phyloP scores from a whole-genome alignment of 2,888 invertebrate genomes.

The Caenorhabditis panamensis region DNA sequence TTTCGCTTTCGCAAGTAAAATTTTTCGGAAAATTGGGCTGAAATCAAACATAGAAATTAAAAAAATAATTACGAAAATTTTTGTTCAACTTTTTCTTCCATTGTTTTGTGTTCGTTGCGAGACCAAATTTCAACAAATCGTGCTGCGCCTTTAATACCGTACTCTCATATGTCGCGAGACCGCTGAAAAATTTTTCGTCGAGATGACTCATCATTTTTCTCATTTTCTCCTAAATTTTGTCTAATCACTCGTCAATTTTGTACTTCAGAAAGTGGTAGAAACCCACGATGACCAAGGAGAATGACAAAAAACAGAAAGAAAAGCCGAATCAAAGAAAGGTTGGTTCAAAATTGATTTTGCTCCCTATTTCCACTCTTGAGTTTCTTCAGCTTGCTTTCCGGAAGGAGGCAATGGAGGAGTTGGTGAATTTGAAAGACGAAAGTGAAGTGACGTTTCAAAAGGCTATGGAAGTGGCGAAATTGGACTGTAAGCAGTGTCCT shows the following conservation, averaged over 20 bases:
- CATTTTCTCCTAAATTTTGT: background rate
- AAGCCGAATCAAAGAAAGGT: conserved; percentile 55
- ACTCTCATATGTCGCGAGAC: too few relatives aligned
- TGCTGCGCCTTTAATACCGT: background rate
- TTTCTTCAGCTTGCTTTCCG: conserved; percentile 54
- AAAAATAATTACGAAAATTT: background rate
- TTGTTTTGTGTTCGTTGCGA: background rate
- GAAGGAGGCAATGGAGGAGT: conserved; percentile 57
- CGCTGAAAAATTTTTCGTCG: too few relatives aligned
- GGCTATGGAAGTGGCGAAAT: conserved; percentile 61
- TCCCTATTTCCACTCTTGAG: background rate
- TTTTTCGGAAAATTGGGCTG: too few relatives aligned
- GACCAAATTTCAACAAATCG: background rate
- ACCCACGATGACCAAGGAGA: conserved; percentile 33
- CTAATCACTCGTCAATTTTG: background rate
- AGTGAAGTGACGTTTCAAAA: conserved; percentile 37
- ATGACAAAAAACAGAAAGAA: conserved; percentile 44
- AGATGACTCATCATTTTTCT: background rate
- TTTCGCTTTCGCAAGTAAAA: too few relatives aligned
- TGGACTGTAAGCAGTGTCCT: conserved; percentile 66
- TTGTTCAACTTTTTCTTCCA: background rate
- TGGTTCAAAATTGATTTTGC: conserved; percentile 14
- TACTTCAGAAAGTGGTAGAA: background rate
- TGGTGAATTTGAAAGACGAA: conserved; percentile 22
- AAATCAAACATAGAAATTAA: too few relatives aligned